These are phyloP conservation scores for Hofmannophila pseudospretella DNA, from an alignment of 2,888 invertebrate species.

Conservation along the genomic window DNA sequence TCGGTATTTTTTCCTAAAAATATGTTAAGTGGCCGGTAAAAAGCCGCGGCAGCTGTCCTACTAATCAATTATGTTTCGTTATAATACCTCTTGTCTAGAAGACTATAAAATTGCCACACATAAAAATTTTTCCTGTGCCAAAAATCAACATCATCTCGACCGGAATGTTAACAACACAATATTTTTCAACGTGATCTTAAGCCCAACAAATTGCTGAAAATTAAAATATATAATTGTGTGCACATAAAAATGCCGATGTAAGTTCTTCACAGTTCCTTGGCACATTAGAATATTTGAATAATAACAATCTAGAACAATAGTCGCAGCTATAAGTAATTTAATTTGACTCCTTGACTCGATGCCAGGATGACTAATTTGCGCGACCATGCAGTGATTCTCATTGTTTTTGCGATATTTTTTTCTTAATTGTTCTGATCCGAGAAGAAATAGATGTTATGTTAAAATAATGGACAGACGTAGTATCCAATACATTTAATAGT, in stretches of 20 bases:
- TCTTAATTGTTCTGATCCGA: constrained; percentile 44
- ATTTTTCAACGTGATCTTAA: constrained; percentile 65
- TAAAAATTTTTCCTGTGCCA: constrained; percentile 63
- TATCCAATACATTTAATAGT: constrained; percentile 8
- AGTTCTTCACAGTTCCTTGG: constrained; percentile 21
- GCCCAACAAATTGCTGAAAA: constrained; percentile 67
- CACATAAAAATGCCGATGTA: constrained; percentile 45
- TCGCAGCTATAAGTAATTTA: constrained; percentile 52
- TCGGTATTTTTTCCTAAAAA: constrained; percentile 24
- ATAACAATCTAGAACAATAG: constrained; percentile 59
- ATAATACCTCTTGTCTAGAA: constrained; percentile 61
- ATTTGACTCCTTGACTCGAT: constrained; percentile 61
- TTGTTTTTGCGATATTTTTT: constrained; percentile 53
- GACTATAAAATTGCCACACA: constrained; percentile 64
- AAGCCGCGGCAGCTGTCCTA: constrained; percentile 59
- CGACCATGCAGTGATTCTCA: constrained; percentile 49
- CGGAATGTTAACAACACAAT: constrained; percentile 72
- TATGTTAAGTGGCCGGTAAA: constrained; percentile 43
- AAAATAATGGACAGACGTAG: constrained; percentile 11
- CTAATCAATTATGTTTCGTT: constrained; percentile 65
- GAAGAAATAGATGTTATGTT: not conserved
- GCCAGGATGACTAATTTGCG: constrained; percentile 71
- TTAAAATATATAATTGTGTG: constrained; percentile 56
- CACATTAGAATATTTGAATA: constrained; percentile 42
- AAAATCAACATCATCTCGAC: constrained; percentile 62